Base-by-base conservation (phyloP, 1,140 invertebrate species). In the Drosophila saltans region DNA sequence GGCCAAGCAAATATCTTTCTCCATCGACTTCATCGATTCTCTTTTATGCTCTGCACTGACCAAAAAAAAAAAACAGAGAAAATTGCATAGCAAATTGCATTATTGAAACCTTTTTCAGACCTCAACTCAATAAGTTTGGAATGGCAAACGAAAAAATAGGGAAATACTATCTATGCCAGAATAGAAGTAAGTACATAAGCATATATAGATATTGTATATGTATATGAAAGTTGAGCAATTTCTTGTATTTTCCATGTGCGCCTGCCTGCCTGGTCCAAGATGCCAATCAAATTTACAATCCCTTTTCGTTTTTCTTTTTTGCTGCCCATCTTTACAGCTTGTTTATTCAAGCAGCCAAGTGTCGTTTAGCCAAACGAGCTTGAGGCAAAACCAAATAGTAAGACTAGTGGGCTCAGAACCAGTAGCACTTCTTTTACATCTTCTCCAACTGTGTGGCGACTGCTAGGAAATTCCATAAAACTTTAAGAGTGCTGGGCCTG, bases 401-500 rank as follows among this genome's bases (percentile, higher is more conserved):
- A 52, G 72, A 56, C 40, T 41, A 41, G 55, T 39, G 33, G 33
- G 63, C 45, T 48, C 57, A 39, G 57, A 65, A 45, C 10, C 30
- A 45, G 33, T 26, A 52, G 68, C 72, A 76, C 10, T 56, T 68
- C 30, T 41, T 16, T 36, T 36, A 36, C 33, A 52, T 52, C 16
- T 45, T 45, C 43, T 45, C 2, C 28, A 30, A 30, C 28, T 26
- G 16, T 52, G 45, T 52, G 45, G 43, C 58, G 28, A 58, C 45
- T 61, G 64, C 60, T 69, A 60, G 68, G 68, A 62, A 76, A 79
- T 79, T 80, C 76, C 73, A 81, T 84, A 75, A 68, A 86, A 83
- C 83, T 86, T 88, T 80, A 88, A 88, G 83, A 86, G 83, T 64
- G 75, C 76, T 61, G 43, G 45, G 69, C 61, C 76, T 48, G 80